phyloP scores from a whole-genome alignment of 2,888 invertebrate species.

The Andrena dorsata region DNA sequence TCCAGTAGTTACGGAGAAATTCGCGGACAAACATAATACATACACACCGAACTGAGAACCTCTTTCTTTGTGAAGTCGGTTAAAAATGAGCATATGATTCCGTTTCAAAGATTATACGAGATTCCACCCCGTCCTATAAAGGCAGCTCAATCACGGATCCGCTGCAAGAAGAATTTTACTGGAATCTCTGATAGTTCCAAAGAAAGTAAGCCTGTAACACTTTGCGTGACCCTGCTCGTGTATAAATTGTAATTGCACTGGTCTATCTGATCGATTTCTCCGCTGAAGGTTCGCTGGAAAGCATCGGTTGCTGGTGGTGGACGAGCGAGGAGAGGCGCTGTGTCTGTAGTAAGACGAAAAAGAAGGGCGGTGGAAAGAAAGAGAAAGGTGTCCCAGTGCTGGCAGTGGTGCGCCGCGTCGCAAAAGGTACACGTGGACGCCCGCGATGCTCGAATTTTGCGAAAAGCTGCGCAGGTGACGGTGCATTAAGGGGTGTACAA shows the following conservation, averaged over 20 bases:
- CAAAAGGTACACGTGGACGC: conserved; percentile 3
- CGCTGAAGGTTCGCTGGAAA: background rate
- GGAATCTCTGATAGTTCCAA: background rate
- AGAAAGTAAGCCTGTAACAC: background rate
- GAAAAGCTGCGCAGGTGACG: conserved; percentile 58
- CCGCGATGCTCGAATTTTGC: conserved; percentile 40
- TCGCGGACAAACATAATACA: too few relatives aligned
- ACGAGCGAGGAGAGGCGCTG: background rate
- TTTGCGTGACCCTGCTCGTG: background rate
- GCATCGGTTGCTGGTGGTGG: background rate
- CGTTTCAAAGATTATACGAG: background rate
- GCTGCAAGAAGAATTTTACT: background rate
- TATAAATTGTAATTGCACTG: background rate
- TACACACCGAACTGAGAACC: too few relatives aligned
- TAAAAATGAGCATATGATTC: too few relatives aligned
- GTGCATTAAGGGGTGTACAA: conserved; percentile 56
- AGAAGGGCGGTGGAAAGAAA: conserved; percentile 9
- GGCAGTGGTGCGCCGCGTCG: background rate
- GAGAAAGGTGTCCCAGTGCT: background rate
- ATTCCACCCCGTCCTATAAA: background rate
- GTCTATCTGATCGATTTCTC: conserved; percentile 11
- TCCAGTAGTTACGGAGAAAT: too few relatives aligned
- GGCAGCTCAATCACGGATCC: too few relatives aligned
- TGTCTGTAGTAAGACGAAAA: background rate
- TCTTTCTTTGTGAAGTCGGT: too few relatives aligned